phyloP scores from a whole-genome alignment of 2,113 vertebrate genomes.

The Colossoma macropomum region DNA sequence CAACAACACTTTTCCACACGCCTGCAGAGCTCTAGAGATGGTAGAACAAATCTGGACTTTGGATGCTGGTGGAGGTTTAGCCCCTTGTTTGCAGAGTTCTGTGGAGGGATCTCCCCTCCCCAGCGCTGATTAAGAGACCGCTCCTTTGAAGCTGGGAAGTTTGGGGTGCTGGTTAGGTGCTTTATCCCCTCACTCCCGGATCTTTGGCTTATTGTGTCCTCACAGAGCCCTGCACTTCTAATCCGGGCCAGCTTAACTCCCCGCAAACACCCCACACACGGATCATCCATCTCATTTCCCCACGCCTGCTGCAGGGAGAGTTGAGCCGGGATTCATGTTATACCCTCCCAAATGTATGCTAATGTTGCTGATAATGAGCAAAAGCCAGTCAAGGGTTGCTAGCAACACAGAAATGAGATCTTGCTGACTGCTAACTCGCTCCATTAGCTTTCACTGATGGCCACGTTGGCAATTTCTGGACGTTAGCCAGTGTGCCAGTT shows the following conservation, averaged over 20 bases:
- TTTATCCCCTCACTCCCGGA: constrained; percentile 40
- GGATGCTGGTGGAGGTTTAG: background rate
- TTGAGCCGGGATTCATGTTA: constrained; percentile 18
- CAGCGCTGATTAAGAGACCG: constrained; percentile 24
- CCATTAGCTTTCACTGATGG: background rate
- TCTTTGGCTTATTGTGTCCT: constrained; percentile 50
- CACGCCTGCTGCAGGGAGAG: background rate
- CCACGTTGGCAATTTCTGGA: background rate
- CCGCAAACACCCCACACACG: constrained; percentile 3
- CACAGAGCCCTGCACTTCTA: constrained; percentile 32
- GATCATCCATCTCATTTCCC: constrained; percentile 32
- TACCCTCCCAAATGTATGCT: background rate
- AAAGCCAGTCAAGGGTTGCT: background rate
- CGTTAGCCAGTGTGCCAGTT: background rate
- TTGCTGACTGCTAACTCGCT: background rate
- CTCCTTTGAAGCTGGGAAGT: constrained; percentile 43
- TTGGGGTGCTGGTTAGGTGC: constrained; percentile 6
- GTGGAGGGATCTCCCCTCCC: background rate
- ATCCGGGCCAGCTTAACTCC: constrained; percentile 38
- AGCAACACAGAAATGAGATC: background rate
- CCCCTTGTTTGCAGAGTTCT: background rate
- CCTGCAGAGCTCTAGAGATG: too few species aligned
- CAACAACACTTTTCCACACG: too few species aligned
- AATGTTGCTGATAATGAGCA: background rate
- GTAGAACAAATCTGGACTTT: background rate